Evolutionary conservation across 2,113 vertebrate genomes (phyloP), one percentile per base, ranked within the genome.

Genomic region (Girardinichthys multiradiatus): DNA sequence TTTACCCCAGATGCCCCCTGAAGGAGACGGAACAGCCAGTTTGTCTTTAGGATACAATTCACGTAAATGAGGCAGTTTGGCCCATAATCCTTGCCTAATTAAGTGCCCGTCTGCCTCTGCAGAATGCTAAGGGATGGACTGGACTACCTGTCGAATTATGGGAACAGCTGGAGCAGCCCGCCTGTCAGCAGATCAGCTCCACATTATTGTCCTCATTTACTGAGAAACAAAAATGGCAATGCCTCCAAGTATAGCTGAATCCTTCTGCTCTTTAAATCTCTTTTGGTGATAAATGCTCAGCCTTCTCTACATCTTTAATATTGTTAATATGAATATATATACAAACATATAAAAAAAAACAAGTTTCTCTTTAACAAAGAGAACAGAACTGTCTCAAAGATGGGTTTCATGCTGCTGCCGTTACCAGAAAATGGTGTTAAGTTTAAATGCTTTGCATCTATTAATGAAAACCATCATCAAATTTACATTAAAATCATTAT

Each of bases 41-140:
- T 79, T 85, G 78, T 88, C 81, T 85, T 89, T 83, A 78, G 81
- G 82, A 90, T 83, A 89, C 84, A 76, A 70, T 85, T 84, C 79
- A 87, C 81, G 66, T 87, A 89, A 93, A 94, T 83, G 81, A 87
- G 89, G 76, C 71, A 48, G 70, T 87, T 85, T 91, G 91, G 74
- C 74, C 85, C 48, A 90, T 92, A 90, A 93, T 94, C 88, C 84
- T 79, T 48, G 69, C 75, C 89, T 82, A 94, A 91, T 91, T 94
- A 87, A 81, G 84, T 71, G 79, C 77, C 77, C 86, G 87, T 89
- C 85, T 92, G 76, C 79, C 69, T 81, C 67, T 85, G 72, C 79
- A 81, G 76, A 48, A 76, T 14, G 86, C n/a, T 57, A 57, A 87
- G 64, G 76, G 86, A 73, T 74, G 84, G 80, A 82, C 76, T 29